A percentile compares a stretch with the other conserved stretches of the same genome.
Evolutionary conservation across 2,888 invertebrate genomes (phyloP).

Genomic region (Nesidiocoris tenuis): DNA sequence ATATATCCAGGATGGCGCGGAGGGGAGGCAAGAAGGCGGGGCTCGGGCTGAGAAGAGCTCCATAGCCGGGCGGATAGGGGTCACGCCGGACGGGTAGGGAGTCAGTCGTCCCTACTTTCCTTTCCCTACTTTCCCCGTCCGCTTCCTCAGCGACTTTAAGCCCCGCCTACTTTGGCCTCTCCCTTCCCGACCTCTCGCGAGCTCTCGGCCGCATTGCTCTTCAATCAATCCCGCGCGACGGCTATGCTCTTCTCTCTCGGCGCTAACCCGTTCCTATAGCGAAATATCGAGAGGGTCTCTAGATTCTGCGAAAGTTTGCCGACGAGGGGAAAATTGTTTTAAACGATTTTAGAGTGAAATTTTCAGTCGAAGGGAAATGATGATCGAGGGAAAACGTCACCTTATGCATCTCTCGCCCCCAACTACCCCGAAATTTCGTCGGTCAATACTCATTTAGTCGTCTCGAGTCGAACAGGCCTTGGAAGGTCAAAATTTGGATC

Average conservation of each 20-base stretch:
- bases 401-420: too few relatives aligned
- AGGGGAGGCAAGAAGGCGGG: background rate
- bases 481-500: too few relatives aligned
- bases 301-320: background rate
- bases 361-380: too few relatives aligned
- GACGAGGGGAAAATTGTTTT: too few relatives aligned
- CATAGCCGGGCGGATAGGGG: background rate
- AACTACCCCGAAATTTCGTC: too few relatives aligned
- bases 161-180: slow-evolving; percentile 40
- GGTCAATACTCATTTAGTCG: too few relatives aligned
- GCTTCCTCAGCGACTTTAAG: slow-evolving; percentile 30
- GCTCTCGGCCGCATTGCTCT: background rate
- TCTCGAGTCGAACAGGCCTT: too few relatives aligned
- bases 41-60: background rate
- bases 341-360: too few relatives aligned
- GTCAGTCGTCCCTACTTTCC: background rate
- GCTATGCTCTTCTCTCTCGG: background rate
- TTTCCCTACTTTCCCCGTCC: background rate
- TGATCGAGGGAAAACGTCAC: too few relatives aligned
- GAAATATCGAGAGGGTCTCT: background rate
- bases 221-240: slow-evolving; percentile 36
- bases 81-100: background rate
- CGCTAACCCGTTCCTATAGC: background rate
- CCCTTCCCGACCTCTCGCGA: slow-evolving; percentile 21
- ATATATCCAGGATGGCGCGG: background rate